Evolutionary conservation across 2,113 vertebrate species (phyloP), one percentile per base, ranked within the genome.

Genomic region (Pagrus major): DNA sequence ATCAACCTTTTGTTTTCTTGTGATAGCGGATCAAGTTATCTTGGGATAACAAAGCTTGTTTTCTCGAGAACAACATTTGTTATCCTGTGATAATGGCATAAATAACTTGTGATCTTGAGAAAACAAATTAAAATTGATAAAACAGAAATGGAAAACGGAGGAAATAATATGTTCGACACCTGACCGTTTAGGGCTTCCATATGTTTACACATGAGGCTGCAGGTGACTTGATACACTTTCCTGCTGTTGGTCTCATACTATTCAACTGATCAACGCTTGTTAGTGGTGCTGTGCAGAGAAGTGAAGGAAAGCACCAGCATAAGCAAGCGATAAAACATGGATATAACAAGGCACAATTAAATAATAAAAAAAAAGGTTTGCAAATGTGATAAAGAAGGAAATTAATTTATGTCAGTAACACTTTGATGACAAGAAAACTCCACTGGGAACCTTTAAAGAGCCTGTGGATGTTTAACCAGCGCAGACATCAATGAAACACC

Each of bases 401-500:
- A 47, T 18, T 5, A 42, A 7, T 51, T 74, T 5, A 18, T 16
- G 2, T 60, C 20, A 33, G 74, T 31, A 73, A 75, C 65, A 64
- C 3, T 74, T 54, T 44, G 58, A 9, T 41, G 9, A 8, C 2
- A 69, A 33, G 37, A 64, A 20, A 44, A 35, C 35, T 63, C 49
- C 47, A 68, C 64, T 16, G 52, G 68, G 58, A 39, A 73, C 29
- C n/a, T 47, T 71, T 68, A 70, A 80, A 76, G 51, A 80, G 63
- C 60, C 14, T 4, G 37, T 7, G 60, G 39, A 18, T 71, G 31
- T 61, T 82, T 37, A 73, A 63, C 7, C 23, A 21, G 25, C 56
- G 33, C 52, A 78, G 73, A 88, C 82, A 81, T 92, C 88, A 91
- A 86, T 88, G 83, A 65, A 65, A 85, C 86, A 92, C 78, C 84